These are phyloP conservation scores for Auanema freiburgensis DNA, from an alignment of 2,888 invertebrate species.

Conservation along the genomic window DNA sequence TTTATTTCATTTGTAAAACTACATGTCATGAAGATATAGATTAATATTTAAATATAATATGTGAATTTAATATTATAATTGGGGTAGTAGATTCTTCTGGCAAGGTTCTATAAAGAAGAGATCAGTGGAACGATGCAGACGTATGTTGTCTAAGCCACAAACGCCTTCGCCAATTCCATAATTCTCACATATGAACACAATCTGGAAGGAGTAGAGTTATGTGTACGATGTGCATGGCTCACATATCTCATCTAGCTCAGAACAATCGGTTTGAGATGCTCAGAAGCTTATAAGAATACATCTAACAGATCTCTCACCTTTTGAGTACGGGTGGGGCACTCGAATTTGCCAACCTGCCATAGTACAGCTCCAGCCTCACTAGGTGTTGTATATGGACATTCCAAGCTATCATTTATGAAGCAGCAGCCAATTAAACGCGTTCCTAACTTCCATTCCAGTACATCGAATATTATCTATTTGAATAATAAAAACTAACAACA, in stretches of 20 bases:
- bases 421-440: constrained; percentile 44
- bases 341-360: constrained; percentile 45
- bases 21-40: too few relatives aligned
- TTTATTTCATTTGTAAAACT: too few relatives aligned
- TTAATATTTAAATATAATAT: too few relatives aligned
- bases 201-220: constrained; percentile 27
- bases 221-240: neutral
- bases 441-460: constrained; percentile 33
- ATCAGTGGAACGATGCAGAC: constrained; percentile 46
- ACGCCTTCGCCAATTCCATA: constrained; percentile 37
- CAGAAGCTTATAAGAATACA: neutral
- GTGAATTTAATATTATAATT: too few relatives aligned
- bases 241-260: neutral
- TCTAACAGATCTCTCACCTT: constrained; percentile 6
- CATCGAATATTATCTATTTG: constrained; percentile 38
- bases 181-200: constrained; percentile 58
- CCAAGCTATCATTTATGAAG: constrained; percentile 23
- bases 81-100: constrained; percentile 29
- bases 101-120: constrained; percentile 53
- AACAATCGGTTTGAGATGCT: too few relatives aligned
- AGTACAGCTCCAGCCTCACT: constrained; percentile 29
- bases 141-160: constrained; percentile 53
- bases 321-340: constrained; percentile 27
- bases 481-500: neutral
- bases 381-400: constrained; percentile 37